Evolutionary conservation across 1,140 invertebrate species (phyloP), one percentile per base, ranked within the genome.

Genomic region (Vanessa atalanta): DNA sequence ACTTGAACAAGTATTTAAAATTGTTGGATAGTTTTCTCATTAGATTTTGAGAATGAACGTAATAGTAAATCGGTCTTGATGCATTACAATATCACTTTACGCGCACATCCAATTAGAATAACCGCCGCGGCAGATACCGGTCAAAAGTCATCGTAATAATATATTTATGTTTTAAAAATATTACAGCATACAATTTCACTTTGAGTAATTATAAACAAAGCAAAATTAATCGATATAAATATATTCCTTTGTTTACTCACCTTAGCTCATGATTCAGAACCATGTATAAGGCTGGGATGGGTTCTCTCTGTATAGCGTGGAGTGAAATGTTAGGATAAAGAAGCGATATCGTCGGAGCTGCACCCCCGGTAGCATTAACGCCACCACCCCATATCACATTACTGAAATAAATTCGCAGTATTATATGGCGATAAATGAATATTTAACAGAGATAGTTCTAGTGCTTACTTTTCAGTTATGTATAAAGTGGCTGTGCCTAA

Each of bases 351-450:
- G 84, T 84, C 0, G 89, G 82, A 0, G 86, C 79, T 4, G 80
- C 68, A 7, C 80, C 84, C 0, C 88, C 89, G 14, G 83, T 66
- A 1, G 81, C 77, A 4, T 78, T 71, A 0, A 84, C 82, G 1
- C 89, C 90, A 6, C 89, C 90, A 6, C 90, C 89, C 90, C 90
- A 92, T 3, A 91, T 70, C 47, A 92, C 88, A 83, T 90, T 89
- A 20, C 90, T 91, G 75, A 66, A 83, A 82, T 23, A 65, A 65
- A 43, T 47, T 31, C 61, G 65, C 4, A 75, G 8, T 57, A 23
- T 73, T 43, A 51, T 48, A 65, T 16, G 64, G 68, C 13, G 26
- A 31, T n/a, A 37, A 16, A 37, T 61, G 31, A 37, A 37, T 65
- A 57, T 48, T 48, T 47, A 7, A 16, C 43, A 6, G 11, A 48